Base-by-base conservation (phyloP, 1,140 invertebrate genomes). In the Lysiphlebus fabarum region DNA sequence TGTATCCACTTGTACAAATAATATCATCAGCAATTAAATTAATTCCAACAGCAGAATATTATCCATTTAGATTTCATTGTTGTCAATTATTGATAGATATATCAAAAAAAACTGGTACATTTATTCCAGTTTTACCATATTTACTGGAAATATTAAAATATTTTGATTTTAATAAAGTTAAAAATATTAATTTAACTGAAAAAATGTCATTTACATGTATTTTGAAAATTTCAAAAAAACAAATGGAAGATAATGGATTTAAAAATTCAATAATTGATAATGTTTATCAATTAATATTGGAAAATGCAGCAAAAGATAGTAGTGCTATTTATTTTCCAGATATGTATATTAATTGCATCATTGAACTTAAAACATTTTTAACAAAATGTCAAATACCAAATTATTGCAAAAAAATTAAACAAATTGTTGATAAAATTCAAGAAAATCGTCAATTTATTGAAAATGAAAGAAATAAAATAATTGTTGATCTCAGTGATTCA, bases 31-130 rank as follows among this genome's bases (percentile, higher is more conserved):
- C 88, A 5, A 85, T 94, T 14, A 95, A 92, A 71, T 73, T 98
- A 34, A 86, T 93, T 57, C 90, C 92, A 6, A 92, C 90, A n/a
- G 84, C 88, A 5, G 88, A 93, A 70, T 98, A 93, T 81, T 93
- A 93, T 72, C 96, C 96, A 3, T 73, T 99, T 33, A 83, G 95
- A 63, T 96, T 99, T 74, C 96, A 99, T 71, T 91, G 94, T 72
- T 80, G 91, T 36, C 83, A 89, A 68, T 87, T 93, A 70, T 80
- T 99, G 33, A 94, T 91, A 44, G 84, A 87, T 56, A 78, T 99
- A 14, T 89, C 91, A 17, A 85, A 85, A 62, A 84, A 90, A 62
- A 90, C 92, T 2, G 83, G 85, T 36, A 87, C 87, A 7, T 99
- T 90, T 69, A 90, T 99, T 64, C 96, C 96, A n/a, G 82, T 95